These are phyloP conservation scores for Epizoanthus stellaris DNA, from an alignment of 92 coral and sea anemone genomes.

Conservation along the genomic window DNA sequence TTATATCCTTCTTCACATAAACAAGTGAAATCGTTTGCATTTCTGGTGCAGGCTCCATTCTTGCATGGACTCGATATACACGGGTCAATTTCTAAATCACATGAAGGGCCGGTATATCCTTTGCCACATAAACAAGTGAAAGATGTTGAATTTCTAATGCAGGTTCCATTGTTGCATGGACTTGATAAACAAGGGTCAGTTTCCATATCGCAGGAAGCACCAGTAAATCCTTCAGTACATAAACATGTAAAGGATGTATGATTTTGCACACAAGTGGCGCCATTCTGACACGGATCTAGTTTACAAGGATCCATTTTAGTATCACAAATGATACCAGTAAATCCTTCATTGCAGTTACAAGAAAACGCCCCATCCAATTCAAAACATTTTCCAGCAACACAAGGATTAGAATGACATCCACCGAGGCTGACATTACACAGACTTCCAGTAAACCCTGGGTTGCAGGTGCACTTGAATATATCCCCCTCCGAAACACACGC, in stretches of 20 bases:
- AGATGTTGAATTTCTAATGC: slow-evolving; percentile 61
- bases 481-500: slow-evolving; percentile 48
- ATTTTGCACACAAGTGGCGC: slow-evolving; percentile 57
- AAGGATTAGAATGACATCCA: slow-evolving; percentile 68
- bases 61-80: slow-evolving; percentile 81
- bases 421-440: slow-evolving; percentile 60
- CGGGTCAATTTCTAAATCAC: slow-evolving; percentile 59
- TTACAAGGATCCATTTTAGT: slow-evolving; percentile 61
- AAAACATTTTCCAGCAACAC: slow-evolving; percentile 77
- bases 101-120: slow-evolving; percentile 72
- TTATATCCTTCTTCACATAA: slow-evolving; percentile 64
- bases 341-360: slow-evolving; percentile 77
- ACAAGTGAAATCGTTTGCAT: slow-evolving; percentile 55
- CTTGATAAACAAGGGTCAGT: slow-evolving; percentile 74
- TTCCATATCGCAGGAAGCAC: slow-evolving; percentile 68
- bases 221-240: slow-evolving; percentile 73
- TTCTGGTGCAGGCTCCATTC: slow-evolving; percentile 64
- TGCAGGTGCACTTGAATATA: slow-evolving; percentile 61
- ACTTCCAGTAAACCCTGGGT: slow-evolving; percentile 58
- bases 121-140: slow-evolving; percentile 68
- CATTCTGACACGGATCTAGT: slow-evolving; percentile 69
- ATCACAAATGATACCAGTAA: slow-evolving; percentile 75
- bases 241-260: slow-evolving; percentile 63
- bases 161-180: slow-evolving; percentile 79
- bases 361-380: slow-evolving; percentile 50